Conservation (phyloP, 2,888 invertebrate species). For the Neuroscelio doddi region DNA sequence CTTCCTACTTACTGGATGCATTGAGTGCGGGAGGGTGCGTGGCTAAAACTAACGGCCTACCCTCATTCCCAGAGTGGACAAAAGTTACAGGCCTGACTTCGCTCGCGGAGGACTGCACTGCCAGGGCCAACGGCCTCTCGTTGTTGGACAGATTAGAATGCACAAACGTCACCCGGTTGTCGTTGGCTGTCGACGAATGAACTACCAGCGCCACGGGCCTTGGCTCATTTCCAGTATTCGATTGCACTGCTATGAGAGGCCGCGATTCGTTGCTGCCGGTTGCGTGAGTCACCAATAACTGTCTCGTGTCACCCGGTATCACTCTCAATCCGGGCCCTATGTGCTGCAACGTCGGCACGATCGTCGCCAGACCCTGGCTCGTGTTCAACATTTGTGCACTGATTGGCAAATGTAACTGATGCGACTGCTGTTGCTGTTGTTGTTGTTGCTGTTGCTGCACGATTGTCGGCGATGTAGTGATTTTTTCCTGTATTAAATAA, state of each 20-base stretch:
- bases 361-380: slow-evolving; percentile 66
- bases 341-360: slow-evolving; percentile 69
- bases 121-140: slow-evolving; percentile 69
- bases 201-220: slow-evolving; percentile 69
- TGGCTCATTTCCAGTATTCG: slow-evolving; percentile 65
- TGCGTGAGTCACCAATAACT: slow-evolving; percentile 66
- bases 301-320: slow-evolving; percentile 67
- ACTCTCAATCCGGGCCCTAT: slow-evolving; percentile 66
- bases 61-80: slow-evolving; percentile 67
- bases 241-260: slow-evolving; percentile 67
- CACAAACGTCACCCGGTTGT: slow-evolving; percentile 69
- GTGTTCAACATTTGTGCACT: slow-evolving; percentile 69
- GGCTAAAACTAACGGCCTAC: slow-evolving; percentile 64
- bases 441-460: slow-evolving; percentile 49
- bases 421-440: slow-evolving; percentile 43
- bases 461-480: slow-evolving; percentile 59
- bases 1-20: slow-evolving; percentile 67
- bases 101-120: slow-evolving; percentile 68
- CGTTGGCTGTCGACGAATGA: slow-evolving; percentile 68
- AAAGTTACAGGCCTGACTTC: slow-evolving; percentile 68
- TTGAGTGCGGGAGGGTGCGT: slow-evolving; percentile 67
- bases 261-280: slow-evolving; percentile 63
- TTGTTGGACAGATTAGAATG: slow-evolving; percentile 68
- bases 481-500: slow-evolving; percentile 61
- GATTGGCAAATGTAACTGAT: slow-evolving; percentile 68